Base-by-base conservation (phyloP, 1,140 invertebrate species). In the Lasioglossum albipes region DNA sequence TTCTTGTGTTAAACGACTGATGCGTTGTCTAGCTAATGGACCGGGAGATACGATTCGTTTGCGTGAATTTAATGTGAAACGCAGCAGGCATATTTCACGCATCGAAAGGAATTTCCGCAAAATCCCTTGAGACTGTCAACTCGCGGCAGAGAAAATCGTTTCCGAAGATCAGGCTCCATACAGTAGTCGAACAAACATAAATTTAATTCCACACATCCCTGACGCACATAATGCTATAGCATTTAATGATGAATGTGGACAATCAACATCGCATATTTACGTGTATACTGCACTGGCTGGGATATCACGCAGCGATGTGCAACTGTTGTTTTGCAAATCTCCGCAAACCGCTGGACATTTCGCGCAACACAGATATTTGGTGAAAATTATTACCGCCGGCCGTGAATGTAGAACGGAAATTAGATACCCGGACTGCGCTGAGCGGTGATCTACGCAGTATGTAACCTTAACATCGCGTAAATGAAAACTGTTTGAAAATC, bases 311-410 rank as follows among this genome's bases (percentile, higher is more conserved):
- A n/a, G 22, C 45, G 18, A 59, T 7, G 27, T 54, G 57, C 76
- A 83, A 86, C 82, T 79, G 85, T 80, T 86, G 65, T 83, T 86
- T 86, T 69, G 75, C 69, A 83, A 86, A 86, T 76, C 68, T 83
- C 76, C 27, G 74, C 71, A 82, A 81, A 76, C 70, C 79, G 59
- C 75, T 72, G 74, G 75, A 71, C 82, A 36, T 73, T 66, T 18
- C 22, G 69, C n/a, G 42, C 61, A 83, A 85, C 75, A 72, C 45
- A 79, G 76, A 74, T 80, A 86, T 86, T 65, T 31, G 27, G 76
- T 41, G 61, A 73, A 86, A 86, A 77, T 86, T 86, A 86, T 86
- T 86, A 69, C 76, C 65, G 18, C 65, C 54, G 22, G 42, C 12
- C 49, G 57, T 72, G 73, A 78, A 86, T 80, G 82, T 66, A 79